phyloP scores from a whole-genome alignment of 1,140 invertebrate genomes.

The Choristoneura fumiferana region DNA sequence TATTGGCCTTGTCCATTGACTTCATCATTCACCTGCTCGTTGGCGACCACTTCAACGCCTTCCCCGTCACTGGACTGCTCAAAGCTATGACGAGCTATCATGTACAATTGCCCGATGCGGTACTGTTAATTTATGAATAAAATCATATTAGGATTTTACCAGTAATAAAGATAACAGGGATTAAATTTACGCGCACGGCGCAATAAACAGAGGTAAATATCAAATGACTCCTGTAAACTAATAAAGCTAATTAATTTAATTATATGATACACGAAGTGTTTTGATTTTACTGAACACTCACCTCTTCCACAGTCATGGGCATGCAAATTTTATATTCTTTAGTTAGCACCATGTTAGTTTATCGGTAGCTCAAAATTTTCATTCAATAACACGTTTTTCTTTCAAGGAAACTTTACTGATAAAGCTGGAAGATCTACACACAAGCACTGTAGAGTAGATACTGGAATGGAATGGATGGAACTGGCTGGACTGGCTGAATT shows the following conservation, averaged over 20 bases:
- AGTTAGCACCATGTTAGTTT: slow-evolving; percentile 84
- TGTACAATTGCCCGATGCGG: slow-evolving; percentile 94
- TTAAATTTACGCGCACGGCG: too few species aligned
- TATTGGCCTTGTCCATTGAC: slow-evolving; percentile 91
- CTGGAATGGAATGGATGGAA: too few species aligned
- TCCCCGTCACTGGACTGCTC: slow-evolving; percentile 94
- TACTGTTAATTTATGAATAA: slow-evolving; percentile 81
- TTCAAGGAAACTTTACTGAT: slow-evolving; percentile 5
- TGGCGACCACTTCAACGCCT: slow-evolving; percentile 94
- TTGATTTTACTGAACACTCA: slow-evolving; percentile 61
- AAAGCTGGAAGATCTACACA: not conserved
- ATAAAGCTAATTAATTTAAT: slow-evolving; percentile 22
- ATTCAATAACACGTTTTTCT: not conserved
- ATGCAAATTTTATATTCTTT: slow-evolving; percentile 96
- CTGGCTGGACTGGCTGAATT: too few species aligned
- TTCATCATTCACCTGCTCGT: slow-evolving; percentile 88
- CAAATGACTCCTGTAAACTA: too few species aligned
- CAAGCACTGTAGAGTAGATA: too few species aligned
- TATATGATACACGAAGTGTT: slow-evolving; percentile 20
- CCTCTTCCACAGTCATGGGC: slow-evolving; percentile 94
- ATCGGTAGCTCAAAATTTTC: slow-evolving; percentile 6
- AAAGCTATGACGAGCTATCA: slow-evolving; percentile 95
- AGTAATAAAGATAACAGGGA: too few species aligned
- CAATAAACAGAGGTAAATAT: too few species aligned
- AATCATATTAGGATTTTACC: too few species aligned